Conservation (phyloP, 1,140 invertebrate genomes). For the Druon quercuslanigerum region DNA sequence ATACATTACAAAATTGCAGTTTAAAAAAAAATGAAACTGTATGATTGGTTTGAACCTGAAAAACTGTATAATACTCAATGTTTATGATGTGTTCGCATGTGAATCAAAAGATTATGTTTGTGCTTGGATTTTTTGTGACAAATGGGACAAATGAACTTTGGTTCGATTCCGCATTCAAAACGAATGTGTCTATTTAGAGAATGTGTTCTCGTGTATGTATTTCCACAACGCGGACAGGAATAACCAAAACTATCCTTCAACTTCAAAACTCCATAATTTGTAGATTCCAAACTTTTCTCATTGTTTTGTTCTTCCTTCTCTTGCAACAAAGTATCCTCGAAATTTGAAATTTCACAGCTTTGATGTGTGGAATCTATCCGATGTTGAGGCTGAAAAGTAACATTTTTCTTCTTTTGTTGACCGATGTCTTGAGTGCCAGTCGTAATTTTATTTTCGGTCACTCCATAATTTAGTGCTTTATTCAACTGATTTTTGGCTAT, state of each 20-base stretch:
- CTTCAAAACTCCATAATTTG: neutral
- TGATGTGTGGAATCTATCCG: too few species aligned
- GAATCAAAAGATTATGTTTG: constrained; percentile 77
- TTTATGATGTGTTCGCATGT: constrained; percentile 77
- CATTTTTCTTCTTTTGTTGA: neutral
- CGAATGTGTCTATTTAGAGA: constrained; percentile 80
- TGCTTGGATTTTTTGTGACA: constrained; percentile 80
- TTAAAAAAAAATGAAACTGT: too few species aligned
- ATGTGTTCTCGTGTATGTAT: constrained; percentile 77
- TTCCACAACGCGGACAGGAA: constrained; percentile 77
- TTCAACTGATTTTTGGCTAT: constrained; percentile 51
- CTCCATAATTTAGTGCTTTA: constrained; percentile 1
- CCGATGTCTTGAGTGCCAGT: constrained; percentile 2
- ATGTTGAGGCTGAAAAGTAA: too few species aligned
- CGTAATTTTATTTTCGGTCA: constrained; percentile 1
- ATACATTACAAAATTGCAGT: too few species aligned
- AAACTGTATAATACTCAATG: constrained; percentile 51
- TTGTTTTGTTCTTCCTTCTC: neutral
- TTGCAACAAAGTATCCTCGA: too few species aligned
- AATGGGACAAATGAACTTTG: constrained; percentile 77
- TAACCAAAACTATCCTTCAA: constrained; percentile 47
- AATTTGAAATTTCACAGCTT: too few species aligned
- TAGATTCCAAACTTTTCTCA: neutral
- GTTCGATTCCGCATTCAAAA: constrained; percentile 81
- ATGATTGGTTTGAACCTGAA: neutral